Base-by-base conservation (phyloP, 2,888 invertebrate genomes). In the Plebejus melissa region DNA sequence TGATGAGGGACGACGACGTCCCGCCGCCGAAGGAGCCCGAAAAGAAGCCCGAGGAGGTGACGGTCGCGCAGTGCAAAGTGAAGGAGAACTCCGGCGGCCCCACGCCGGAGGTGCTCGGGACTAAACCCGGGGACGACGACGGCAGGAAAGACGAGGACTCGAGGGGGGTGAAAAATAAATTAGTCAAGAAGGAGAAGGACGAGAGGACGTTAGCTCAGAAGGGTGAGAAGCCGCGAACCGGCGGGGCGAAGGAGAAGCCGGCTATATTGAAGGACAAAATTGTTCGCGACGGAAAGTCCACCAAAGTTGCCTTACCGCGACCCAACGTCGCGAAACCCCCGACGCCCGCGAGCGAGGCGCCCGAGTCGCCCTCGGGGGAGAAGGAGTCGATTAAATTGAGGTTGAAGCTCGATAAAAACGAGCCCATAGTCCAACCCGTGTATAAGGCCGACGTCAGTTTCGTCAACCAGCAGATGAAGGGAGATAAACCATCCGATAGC, bases 1-100 rank as follows among this genome's bases (percentile, higher is more conserved):
- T 98, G 78, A 98, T 98, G 79, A 97, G 98, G 65, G 96, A 97
- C 84, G 94, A 98, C 83, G 98, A 98, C 83, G 96, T 96, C 2
- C 96, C 97, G 89, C 96, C 96, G 46, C 82, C 95, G 87, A 81
- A 94, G 85, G 80, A 94, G 83, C 94, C 88, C 86, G 94, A 94
- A 75, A 94, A 94, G 77, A 95, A 95, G 81, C 91, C 90, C 4
- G 94, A 94, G 69, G 94, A 94, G 79, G 83, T 94, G 16, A 94
- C 94, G 0, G 89, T 90, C 57, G 91, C 90, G 1, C 91, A 88
- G 81, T 87, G 88, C 80, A 88, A 90, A 81, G 81, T 90, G 9
- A 84, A 85, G 77, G 90, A 89, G 46, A 83, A 85, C 77, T 79
- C 80, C 86, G 93, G 77, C 89, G 92, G 91, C 0, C 83, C 90